Conservation (phyloP, 2,113 vertebrate genomes). For the Eulemur macaco region DNA sequence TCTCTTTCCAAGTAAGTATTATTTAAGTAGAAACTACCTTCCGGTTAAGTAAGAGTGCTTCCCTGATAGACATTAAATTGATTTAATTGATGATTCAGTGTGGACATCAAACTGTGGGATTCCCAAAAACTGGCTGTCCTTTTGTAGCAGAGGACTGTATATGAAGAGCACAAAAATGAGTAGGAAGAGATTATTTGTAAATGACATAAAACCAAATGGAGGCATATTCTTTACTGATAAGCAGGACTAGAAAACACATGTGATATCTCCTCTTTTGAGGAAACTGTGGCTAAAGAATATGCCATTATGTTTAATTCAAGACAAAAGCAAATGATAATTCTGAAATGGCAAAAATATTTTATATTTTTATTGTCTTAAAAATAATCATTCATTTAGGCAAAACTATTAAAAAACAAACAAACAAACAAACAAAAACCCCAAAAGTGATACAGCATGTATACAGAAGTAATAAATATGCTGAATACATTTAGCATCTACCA, state of each 20-base stretch:
- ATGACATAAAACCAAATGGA: background rate
- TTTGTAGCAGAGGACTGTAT: background rate
- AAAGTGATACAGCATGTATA: background rate
- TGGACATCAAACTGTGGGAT: background rate
- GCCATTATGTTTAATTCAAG: background rate
- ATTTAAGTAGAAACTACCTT: background rate
- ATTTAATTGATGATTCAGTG: background rate
- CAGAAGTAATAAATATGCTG: background rate
- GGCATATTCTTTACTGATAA: background rate
- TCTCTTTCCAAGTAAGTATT: background rate
- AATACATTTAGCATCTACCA: background rate
- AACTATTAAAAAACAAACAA: background rate
- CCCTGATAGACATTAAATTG: background rate
- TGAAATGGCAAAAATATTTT: background rate
- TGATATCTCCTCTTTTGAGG: background rate
- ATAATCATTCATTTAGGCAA: background rate
- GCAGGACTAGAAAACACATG: background rate
- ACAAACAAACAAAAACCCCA: background rate
- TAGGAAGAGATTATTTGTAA: background rate
- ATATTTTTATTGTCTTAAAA: conserved; percentile 36
- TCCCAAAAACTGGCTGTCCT: background rate
- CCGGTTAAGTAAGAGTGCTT: background rate
- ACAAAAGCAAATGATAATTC: conserved; percentile 5
- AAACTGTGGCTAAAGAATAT: background rate
- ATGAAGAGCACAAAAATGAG: background rate